Evolutionary conservation across 2,113 vertebrate species (phyloP).

Genomic region (Mormyrus lacerda): DNA sequence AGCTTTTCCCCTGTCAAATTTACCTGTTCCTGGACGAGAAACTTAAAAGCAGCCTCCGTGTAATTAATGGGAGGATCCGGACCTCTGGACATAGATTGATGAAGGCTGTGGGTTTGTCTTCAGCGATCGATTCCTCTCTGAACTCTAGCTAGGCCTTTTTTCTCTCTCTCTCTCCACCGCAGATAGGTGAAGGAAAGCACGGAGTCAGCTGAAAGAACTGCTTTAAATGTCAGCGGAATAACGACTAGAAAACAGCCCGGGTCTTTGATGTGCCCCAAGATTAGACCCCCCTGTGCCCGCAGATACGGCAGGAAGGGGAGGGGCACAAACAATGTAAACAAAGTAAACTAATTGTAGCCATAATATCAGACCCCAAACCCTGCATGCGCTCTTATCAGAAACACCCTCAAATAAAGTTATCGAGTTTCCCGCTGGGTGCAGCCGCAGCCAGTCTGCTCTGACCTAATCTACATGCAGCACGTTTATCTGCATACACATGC

Average conservation of each 20-base stretch:
- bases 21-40: slow-evolving; percentile 1
- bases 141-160: background rate
- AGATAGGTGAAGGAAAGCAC: background rate
- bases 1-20: background rate
- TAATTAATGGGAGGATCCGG: slow-evolving; percentile 2
- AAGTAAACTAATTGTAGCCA: background rate
- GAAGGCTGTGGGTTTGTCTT: slow-evolving; percentile 9
- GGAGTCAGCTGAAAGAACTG: slow-evolving; percentile 13
- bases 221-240: slow-evolving; percentile 7
- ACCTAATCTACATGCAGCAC: background rate
- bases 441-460: background rate
- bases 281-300: background rate
- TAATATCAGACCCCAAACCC: background rate
- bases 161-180: background rate
- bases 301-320: background rate
- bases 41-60: background rate
- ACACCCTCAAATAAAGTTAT: background rate
- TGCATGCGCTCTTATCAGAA: background rate
- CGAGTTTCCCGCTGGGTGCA: background rate
- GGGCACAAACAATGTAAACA: background rate
- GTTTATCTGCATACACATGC: background rate
- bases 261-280: slow-evolving; percentile 9
- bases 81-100: slow-evolving; percentile 12
- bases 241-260: background rate
- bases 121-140: slow-evolving; percentile 13